Evolutionary conservation across 1,140 invertebrate genomes (phyloP).

Genomic region (Drosophila simulans): DNA sequence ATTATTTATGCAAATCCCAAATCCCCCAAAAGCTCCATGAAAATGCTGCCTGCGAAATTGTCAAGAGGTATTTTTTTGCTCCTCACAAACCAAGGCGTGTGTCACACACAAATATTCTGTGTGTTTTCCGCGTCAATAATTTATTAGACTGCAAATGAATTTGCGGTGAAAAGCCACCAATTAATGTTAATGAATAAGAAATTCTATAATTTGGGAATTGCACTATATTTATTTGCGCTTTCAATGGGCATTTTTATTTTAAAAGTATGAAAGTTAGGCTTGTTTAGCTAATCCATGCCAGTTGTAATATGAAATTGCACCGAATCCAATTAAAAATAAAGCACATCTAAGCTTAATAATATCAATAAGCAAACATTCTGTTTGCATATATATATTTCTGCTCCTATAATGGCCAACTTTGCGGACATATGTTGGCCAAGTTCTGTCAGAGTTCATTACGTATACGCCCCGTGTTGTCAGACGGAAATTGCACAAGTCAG

Average conservation of each 20-base stretch:
- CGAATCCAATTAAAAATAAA: background rate
- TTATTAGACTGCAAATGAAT: background rate
- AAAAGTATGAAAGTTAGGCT: no score
- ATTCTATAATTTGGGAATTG: background rate
- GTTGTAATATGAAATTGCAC: no score
- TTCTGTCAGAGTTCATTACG: conserved; percentile 49
- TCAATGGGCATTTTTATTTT: no score
- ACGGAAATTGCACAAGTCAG: conserved; percentile 76
- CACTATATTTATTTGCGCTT: no score
- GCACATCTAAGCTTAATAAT: background rate
- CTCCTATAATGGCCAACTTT: conserved; percentile 20
- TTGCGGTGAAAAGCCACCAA: background rate
- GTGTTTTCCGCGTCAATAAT: background rate
- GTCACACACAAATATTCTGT: conserved; percentile 11
- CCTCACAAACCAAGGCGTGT: background rate
- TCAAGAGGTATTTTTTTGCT: background rate
- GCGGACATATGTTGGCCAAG: conserved; percentile 19
- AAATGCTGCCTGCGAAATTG: conserved; percentile 1
- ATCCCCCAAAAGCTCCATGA: conserved; percentile 5
- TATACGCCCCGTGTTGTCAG: conserved; percentile 64
- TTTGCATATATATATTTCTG: background rate
- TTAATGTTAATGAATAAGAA: conserved; percentile 10
- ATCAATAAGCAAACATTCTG: background rate
- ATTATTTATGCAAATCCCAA: conserved; percentile 57
- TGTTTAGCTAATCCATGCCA: background rate